Percentiles rank a stretch among this genome's conserved stretches.
Evolutionary conservation across 2,888 invertebrate genomes (phyloP).

Genomic region (Girardia tigrina): DNA sequence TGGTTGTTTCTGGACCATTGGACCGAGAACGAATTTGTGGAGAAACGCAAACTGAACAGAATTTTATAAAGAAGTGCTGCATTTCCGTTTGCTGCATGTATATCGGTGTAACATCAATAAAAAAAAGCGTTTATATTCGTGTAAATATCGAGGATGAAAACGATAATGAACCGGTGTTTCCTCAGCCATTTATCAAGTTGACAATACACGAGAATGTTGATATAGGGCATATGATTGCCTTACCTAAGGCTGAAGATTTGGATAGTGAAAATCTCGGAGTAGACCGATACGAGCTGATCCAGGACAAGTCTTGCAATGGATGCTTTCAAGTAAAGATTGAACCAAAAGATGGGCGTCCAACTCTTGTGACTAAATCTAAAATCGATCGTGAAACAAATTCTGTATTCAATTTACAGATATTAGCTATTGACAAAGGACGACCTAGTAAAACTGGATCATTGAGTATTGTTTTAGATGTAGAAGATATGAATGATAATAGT

Average conservation of each 20-base stretch:
- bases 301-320: neutral
- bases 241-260: constrained; percentile 4
- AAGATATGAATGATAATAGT: neutral
- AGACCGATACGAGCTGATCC: neutral
- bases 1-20: neutral
- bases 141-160: neutral
- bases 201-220: neutral
- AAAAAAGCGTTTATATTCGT: neutral
- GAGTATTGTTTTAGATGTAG: neutral
- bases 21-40: constrained; percentile 8
- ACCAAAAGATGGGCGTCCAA: neutral
- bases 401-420: neutral
- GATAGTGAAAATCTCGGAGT: neutral
- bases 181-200: neutral
- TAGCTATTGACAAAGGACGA: neutral
- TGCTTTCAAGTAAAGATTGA: neutral
- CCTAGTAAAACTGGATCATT: constrained; percentile 5
- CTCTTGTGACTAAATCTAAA: neutral
- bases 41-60: neutral
- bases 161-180: constrained; percentile 12
- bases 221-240: neutral
- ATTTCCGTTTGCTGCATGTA: neutral
- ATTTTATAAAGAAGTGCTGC: neutral
- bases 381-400: neutral
- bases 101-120: neutral